Evolutionary conservation across 2,888 invertebrate species (phyloP), one percentile per base, ranked within the genome.

Genomic region (Andrena hattorfiana): DNA sequence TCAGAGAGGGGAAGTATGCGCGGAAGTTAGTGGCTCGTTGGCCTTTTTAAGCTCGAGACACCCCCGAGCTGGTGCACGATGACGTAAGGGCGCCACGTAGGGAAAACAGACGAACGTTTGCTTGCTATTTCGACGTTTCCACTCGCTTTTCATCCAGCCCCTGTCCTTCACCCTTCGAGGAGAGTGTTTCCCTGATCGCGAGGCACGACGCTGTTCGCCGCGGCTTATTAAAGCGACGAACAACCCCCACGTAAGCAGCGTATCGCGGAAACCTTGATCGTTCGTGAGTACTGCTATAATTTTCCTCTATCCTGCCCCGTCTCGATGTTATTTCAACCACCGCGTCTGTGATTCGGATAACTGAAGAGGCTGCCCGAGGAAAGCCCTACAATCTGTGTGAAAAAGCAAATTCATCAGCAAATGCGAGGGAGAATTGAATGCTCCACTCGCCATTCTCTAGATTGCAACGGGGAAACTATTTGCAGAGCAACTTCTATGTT

Each of bases 1-100:
- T 56, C 54, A 56, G 26, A 32, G 13, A 7, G 23, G 49, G 20
- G 23, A n/a, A 23, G 32, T 32, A 70, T 48, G 68, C 70, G 48
- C 68, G 51, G 42, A 71, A 70, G 69, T 77, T 71, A 71, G 77
- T 56, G 77, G 70, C 48, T 76, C 69, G 73, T 80, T 75, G 79
- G 72, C 82, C 77, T 82, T 80, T 77, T 75, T 76, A 82, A 84
- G 71, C 77, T 77, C 13, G 62, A 28, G 69, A 60, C 62, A 56
- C 54, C 28, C 68, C 62, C 16, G 8, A 48, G 7, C 48, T 23
- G 26, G 5, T 13, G 23, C 35, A 10, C 16, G 62, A 51, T 48
- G 62, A 69, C 35, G 66, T 73, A 70, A 70, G 48, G 54, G 64
- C 6, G 32, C 60, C 81, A 23, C 60, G 66, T 64, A 67, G 64